These are phyloP conservation scores for Orthonevra nobilis DNA, from an alignment of 2,888 invertebrate genomes.

Conservation along the genomic window DNA sequence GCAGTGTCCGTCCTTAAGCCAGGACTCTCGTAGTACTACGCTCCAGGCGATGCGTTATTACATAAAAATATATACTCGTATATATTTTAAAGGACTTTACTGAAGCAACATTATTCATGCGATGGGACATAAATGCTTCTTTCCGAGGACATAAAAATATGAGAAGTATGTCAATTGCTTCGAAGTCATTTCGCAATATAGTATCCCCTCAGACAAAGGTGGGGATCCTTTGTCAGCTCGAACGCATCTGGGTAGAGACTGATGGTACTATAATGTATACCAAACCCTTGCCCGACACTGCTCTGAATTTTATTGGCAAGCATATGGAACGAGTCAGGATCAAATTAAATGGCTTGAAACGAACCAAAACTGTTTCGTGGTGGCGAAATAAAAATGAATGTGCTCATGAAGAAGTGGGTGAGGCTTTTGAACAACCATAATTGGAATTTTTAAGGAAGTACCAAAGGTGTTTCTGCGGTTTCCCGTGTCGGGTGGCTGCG, in stretches of 20 bases:
- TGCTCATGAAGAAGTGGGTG: not conserved
- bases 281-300: constrained; percentile 16
- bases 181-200: constrained; percentile 50
- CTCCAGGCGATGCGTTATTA: not conserved
- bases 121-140: too few species aligned
- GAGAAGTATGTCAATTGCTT: constrained; percentile 49
- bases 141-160: not conserved
- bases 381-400: too few species aligned
- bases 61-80: too few species aligned
- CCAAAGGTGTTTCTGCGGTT: constrained; percentile 3
- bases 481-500: not conserved
- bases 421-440: constrained; percentile 26
- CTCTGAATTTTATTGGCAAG: constrained; percentile 1
- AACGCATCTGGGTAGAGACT: too few species aligned
- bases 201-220: constrained; percentile 15
- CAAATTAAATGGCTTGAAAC: constrained; percentile 39
- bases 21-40: too few species aligned
- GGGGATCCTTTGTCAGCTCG: too few species aligned
- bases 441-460: constrained; percentile 36
- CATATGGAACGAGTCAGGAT: not conserved
- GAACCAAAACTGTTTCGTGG: not conserved
- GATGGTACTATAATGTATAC: too few species aligned
- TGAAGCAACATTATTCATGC: too few species aligned
- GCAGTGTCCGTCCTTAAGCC: too few species aligned
- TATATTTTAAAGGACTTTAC: too few species aligned